Evolutionary conservation across 2,888 invertebrate genomes (phyloP), one percentile per base, ranked within the genome.

Genomic region (Erannis defoliaria): DNA sequence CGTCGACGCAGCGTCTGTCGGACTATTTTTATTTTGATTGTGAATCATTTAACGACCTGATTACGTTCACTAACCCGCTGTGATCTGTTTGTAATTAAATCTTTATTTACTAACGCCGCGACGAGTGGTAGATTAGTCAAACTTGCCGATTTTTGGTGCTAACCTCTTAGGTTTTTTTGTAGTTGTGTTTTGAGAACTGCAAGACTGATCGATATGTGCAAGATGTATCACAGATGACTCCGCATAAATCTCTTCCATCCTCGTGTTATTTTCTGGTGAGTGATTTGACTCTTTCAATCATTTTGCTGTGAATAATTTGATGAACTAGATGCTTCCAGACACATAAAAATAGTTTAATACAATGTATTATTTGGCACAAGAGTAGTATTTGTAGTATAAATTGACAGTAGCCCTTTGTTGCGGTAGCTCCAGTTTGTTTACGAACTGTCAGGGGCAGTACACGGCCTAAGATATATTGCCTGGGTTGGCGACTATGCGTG

Each of bases 391-490:
- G 60, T 62, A 62, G 61, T 67, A 55, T 62, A 73, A 81, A 83
- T 79, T 80, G 77, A 76, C 79, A 79, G 72, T 79, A 73, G 68
- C 71, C 78, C 85, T 85, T 89, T 91, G 90, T 93, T 92, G 91
- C 90, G 92, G 92, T 91, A 93, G 91, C 88, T 90, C 85, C 90
- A 90, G 93, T 93, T 93, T 93, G 93, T 93, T 93, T 93, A 93
- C 93, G 91, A 93, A 93, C 93, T 93, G 93, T 93, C 93, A 93
- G 90, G 91, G 91, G 82, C 93, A 93, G 92, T 92, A 91, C 89
- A 90, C 92, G 89, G 92, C 92, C 91, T 89, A 92, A 93, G 93
- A 93, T 93, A 93, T 92, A 93, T 93, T 93, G 93, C 93, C 90
- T 89, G 89, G 92, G 92, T 89, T 90, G 92, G 92, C 92, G 93